Evolutionary conservation across 2,797 vertebrate species (phyloP).

Genomic region (Semotilus atromaculatus): DNA sequence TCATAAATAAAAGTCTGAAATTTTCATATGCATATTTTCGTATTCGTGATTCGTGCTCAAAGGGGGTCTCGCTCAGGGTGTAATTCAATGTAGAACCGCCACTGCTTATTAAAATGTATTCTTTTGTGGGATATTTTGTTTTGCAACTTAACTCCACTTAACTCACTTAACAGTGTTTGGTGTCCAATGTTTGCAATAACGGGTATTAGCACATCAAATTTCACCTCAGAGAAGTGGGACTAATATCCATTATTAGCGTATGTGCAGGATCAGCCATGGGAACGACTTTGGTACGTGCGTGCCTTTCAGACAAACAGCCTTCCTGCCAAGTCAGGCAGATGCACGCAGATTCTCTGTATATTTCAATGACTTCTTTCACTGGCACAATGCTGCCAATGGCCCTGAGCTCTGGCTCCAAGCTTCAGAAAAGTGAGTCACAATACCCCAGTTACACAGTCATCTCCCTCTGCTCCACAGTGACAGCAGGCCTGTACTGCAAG

Average conservation of each 20-base stretch:
- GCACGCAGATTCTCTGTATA: conserved; percentile 47
- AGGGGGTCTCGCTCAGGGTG: no score
- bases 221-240: conserved; percentile 38
- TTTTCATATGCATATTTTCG: no score
- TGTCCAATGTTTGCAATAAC: conserved; percentile 64
- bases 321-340: conserved; percentile 66
- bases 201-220: conserved; percentile 64
- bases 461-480: conserved; percentile 58
- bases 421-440: conserved; percentile 72
- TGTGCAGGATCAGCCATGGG: conserved; percentile 57
- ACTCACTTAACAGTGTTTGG: no score
- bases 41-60: no score
- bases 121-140: conserved; percentile 19
- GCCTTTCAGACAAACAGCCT: conserved; percentile 56
- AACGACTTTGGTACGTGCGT: conserved; percentile 55
- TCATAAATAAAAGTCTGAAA: no score
- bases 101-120: no score
- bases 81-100: no score
- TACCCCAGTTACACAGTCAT: conserved; percentile 60
- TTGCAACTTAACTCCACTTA: conserved; percentile 28
- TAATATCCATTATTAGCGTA: conserved; percentile 64
- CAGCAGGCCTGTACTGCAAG: conserved; percentile 55
- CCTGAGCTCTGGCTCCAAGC: conserved; percentile 60
- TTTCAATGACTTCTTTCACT: conserved; percentile 53
- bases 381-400: conserved; percentile 64